These are phyloP conservation scores for Ichneumoninae sp. DNA, from an alignment of 2,888 invertebrate species.

Conservation along the genomic window DNA sequence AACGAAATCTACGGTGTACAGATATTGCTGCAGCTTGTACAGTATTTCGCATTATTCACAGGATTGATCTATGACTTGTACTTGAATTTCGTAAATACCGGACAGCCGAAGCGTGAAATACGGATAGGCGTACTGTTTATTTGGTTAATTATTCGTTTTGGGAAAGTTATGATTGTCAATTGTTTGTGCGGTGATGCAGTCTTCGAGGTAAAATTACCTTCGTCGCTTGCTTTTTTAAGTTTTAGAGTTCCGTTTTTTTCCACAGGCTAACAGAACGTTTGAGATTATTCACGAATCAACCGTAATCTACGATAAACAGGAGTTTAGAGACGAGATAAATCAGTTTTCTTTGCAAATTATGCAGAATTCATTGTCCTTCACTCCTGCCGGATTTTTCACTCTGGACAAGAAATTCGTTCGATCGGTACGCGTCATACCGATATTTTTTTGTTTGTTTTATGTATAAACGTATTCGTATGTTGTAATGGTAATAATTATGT, in stretches of 20 bases:
- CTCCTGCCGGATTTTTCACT: slow-evolving; percentile 68
- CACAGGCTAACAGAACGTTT: slow-evolving; percentile 60
- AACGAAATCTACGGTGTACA: slow-evolving; percentile 59
- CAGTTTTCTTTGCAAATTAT: slow-evolving; percentile 71
- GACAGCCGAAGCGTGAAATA: neutral
- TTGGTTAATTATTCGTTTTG: slow-evolving; percentile 19
- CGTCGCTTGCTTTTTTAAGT: neutral
- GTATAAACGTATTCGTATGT: neutral
- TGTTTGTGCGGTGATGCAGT: neutral
- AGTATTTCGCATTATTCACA: slow-evolving; percentile 58
- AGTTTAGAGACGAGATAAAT: slow-evolving; percentile 60
- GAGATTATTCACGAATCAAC: slow-evolving; percentile 67
- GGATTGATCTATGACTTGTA: slow-evolving; percentile 43
- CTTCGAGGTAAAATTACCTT: slow-evolving; percentile 10
- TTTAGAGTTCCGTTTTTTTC: neutral
- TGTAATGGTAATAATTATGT: neutral
- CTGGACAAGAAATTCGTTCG: slow-evolving; percentile 68
- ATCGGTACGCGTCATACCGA: slow-evolving; percentile 53
- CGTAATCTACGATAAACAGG: slow-evolving; percentile 48
- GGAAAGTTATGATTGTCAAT: slow-evolving; percentile 5
- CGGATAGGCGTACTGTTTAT: slow-evolving; percentile 16
- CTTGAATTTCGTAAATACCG: neutral
- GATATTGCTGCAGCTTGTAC: slow-evolving; percentile 59
- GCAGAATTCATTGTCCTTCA: slow-evolving; percentile 67
- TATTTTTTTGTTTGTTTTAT: neutral